Conservation (phyloP, 1,140 invertebrate genomes). For the honey bee (Apis mellifera) region DNA sequence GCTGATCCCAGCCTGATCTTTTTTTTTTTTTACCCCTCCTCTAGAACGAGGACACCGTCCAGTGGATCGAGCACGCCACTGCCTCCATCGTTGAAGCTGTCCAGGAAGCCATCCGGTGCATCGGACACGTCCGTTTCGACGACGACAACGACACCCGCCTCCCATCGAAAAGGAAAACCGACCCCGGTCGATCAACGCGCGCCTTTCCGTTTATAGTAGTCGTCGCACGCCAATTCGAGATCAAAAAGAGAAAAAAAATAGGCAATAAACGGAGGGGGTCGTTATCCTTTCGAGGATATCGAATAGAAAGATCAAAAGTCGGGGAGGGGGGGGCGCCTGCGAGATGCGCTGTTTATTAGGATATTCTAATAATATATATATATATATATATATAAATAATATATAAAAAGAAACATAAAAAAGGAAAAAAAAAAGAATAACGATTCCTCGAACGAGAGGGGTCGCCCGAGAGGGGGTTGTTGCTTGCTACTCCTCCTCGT, state of each 20-base stretch:
- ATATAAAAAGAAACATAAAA: too few species aligned
- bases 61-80: conserved; percentile 86
- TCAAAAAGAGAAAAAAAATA: too few species aligned
- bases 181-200: conserved; percentile 84
- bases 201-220: conserved; percentile 85
- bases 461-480: background rate
- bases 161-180: conserved; percentile 80
- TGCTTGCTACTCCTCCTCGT: background rate
- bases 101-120: conserved; percentile 84
- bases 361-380: conserved; percentile 40
- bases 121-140: conserved; percentile 83
- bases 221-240: background rate
- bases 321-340: background rate
- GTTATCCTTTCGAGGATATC: too few species aligned
- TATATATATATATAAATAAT: too few species aligned
- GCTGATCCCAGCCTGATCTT: background rate
- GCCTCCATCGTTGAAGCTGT: conserved; percentile 84
- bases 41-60: conserved; percentile 86
- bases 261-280: too few species aligned
- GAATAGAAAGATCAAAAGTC: background rate
- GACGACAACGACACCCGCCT: conserved; percentile 60
- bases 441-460: conserved; percentile 32
- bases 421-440: background rate
- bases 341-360: conserved; percentile 11
- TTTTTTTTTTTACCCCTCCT: conserved; percentile 40